These are phyloP conservation scores for Stegostoma tigrinum DNA, from an alignment of 2,113 vertebrate genomes.

Conservation along the genomic window DNA sequence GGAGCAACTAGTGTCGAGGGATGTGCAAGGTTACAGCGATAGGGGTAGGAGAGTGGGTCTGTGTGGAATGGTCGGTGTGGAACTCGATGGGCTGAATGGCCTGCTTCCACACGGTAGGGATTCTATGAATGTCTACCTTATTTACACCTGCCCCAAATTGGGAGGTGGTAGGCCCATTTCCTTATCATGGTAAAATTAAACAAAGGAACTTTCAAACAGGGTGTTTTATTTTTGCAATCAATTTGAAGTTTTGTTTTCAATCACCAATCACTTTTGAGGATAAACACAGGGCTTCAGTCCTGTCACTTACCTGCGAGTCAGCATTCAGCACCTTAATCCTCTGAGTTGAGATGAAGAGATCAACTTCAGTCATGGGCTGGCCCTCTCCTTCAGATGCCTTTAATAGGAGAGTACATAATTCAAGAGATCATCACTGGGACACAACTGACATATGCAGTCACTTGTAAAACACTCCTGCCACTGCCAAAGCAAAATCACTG, in stretches of 20 bases:
- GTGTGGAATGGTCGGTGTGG: too few species aligned
- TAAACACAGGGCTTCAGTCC: not conserved
- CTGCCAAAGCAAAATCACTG: not conserved
- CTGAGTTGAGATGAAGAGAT: slow-evolving; percentile 96
- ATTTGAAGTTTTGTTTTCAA: not conserved
- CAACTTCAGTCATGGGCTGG: slow-evolving; percentile 90
- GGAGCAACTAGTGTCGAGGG: too few species aligned
- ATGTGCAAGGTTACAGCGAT: too few species aligned
- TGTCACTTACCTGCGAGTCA: slow-evolving; percentile 78
- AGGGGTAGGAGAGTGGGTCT: too few species aligned
- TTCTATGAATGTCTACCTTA: too few species aligned
- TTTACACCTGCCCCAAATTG: too few species aligned
- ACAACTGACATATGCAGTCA: not conserved
- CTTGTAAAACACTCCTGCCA: not conserved
- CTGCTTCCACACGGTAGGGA: too few species aligned
- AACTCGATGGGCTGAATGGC: too few species aligned
- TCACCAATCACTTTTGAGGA: not conserved
- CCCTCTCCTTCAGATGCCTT: slow-evolving; percentile 82
- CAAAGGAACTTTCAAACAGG: not conserved
- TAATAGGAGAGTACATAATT: slow-evolving; percentile 44
- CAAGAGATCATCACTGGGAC: not conserved
- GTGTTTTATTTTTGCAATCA: not conserved
- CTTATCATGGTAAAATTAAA: not conserved
- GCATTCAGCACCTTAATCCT: slow-evolving; percentile 95
- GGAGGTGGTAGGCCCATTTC: not conserved